Base-by-base conservation (phyloP, 1,140 invertebrate species). In the Heliconius nattereri region DNA sequence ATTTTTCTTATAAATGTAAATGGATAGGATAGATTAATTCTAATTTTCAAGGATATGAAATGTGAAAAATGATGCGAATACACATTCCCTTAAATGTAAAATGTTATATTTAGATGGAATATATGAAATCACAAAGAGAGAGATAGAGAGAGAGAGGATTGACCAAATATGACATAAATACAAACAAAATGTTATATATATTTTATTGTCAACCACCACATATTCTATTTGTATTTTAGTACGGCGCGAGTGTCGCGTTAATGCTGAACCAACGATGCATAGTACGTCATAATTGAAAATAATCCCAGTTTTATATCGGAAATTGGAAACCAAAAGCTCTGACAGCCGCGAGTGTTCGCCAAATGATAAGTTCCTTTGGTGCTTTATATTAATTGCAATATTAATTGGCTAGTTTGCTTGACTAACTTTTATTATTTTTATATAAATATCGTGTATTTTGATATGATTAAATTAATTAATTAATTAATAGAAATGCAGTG, bases 261-360 rank as follows among this genome's bases (percentile, higher is more conserved):
- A 76, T 76, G 40, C 76, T n/a, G 75, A 79, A 72, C 49, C 81
- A 83, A 78, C 83, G 73, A 66, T 76, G 79, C 83, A 78, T 85
- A 78, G 75, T 71, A 75, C 79, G 81, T 81, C 78, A 80, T 84
- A 84, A 85, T 86, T 82, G 82, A 81, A 84, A 85, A 86, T 85
- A 85, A 86, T 84, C 73, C 82, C 81, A 82, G 81, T 84, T 86
- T 85, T 82, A 81, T 84, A 83, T 83, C 81, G 84, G 78, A 85
- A 76, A 85, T 85, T 80, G 82, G 76, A 83, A 83, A 81, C 80
- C 81, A 76, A 81, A 84, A 82, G 78, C 75, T 80, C 72, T 66
- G 75, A 78, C 78, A 71, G 35, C 74, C 60, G 54, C 45, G 75
- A 71, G 60, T 77, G 71, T 76, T 52, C 77, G 71, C 54, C 71